phyloP scores from a whole-genome alignment of 2,797 vertebrate species.

The Apogon talboti region DNA sequence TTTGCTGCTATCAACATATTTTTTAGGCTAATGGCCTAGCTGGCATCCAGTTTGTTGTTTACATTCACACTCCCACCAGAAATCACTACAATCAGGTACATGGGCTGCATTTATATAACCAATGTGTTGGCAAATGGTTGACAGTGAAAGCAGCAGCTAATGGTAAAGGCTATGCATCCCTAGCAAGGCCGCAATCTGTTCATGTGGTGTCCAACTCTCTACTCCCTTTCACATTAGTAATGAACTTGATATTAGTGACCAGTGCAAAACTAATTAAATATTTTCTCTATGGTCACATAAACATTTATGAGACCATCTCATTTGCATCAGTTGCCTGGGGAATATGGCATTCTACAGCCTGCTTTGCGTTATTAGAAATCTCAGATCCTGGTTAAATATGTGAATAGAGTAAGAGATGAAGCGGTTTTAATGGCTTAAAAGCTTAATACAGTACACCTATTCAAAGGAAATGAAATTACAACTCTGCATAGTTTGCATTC shows the following conservation, averaged over 20 bases:
- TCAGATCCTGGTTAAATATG: background rate
- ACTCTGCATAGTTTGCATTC: constrained; percentile 21
- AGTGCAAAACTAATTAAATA: too few relatives aligned
- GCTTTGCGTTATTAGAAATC: background rate
- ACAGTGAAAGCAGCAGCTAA: constrained; percentile 1
- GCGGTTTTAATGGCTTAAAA: constrained; percentile 28
- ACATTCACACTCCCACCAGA: constrained; percentile 33
- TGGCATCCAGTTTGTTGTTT: constrained; percentile 26
- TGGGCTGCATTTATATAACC: constrained; percentile 4
- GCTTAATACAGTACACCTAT: constrained; percentile 28
- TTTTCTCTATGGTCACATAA: too few relatives aligned
- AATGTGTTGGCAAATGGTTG: background rate
- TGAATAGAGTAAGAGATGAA: constrained; percentile 1
- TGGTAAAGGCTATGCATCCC: background rate
- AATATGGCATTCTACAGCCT: background rate
- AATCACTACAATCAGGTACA: constrained; percentile 17
- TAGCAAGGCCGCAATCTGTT: background rate
- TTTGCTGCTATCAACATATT: constrained; percentile 27
- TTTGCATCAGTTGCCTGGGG: background rate
- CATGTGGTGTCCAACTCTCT: background rate
- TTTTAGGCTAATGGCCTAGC: constrained; percentile 8
- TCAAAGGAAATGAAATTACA: background rate
- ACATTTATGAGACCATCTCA: background rate
- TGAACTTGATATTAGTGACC: too few relatives aligned
- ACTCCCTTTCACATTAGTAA: too few relatives aligned